Base-by-base conservation (phyloP, 1,140 invertebrate species). In the Acromyrmex echinatior region DNA sequence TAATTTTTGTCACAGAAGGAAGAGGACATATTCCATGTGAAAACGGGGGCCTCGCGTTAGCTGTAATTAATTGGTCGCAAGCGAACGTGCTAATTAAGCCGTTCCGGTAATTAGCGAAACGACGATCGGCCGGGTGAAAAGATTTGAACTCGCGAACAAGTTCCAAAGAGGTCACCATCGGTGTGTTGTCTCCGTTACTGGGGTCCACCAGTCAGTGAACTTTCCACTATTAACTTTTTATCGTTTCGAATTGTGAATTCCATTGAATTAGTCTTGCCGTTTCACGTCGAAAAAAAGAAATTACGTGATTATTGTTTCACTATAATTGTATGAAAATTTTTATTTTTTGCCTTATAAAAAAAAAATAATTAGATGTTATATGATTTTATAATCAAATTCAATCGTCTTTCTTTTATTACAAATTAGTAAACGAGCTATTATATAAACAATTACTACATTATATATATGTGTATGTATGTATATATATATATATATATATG, bases 71-170 rank as follows among this genome's bases (percentile, higher is more conserved):
- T 35, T 21, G 21, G 49, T 79, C 49, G 60, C 60, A n/a, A 71
- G 21, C 21, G 62, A 28, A 39, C n/a, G 71, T 62, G 39, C 74
- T 86, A 79, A 86, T 86, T 86, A 86, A 86, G 39, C n/a, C 73
- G 73, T 85, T 53, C 71, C 80, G 80, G 70, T 84, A 84, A 84
- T 84, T 84, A 84, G 18, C 39, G 25, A 51, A 74, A 84, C 39
- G 79, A 71, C 80, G 70, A 84, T 84, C 70, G 39, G 56, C 21
- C 39, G 70, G 31, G 70, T 74, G 80, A 82, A 82, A 82, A 82
- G 80, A 84, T 62, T 76, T 16, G 3, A 84, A 74, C 39, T 84
- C 70, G 80, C 68, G 80, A 76, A 62, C 56, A 62, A 84, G 56
- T 76, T 74, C 25, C 56, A 84, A 76, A 84, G 70, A 84, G 39